Percentiles rank a stretch among this genome's conserved stretches.
phyloP scores from a whole-genome alignment of 2,797 vertebrate genomes.

The Botia almorhae region DNA sequence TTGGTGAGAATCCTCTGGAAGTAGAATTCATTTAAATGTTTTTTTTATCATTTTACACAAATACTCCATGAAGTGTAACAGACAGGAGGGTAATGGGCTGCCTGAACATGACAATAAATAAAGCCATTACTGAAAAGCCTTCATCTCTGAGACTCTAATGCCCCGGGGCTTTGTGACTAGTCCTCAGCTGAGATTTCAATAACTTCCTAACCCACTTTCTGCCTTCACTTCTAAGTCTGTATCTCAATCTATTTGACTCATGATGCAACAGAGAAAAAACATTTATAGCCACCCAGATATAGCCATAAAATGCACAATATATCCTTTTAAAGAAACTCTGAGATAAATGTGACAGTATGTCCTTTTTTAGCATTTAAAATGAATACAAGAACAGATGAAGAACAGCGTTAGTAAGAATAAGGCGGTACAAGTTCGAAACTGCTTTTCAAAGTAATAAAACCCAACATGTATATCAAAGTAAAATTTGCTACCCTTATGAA shows the following conservation, averaged over 20 bases:
- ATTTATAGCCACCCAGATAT: conserved; percentile 26
- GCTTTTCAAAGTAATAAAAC: neutral
- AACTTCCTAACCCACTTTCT: conserved; percentile 35
- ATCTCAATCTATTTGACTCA: conserved; percentile 29
- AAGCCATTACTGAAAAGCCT: conserved; percentile 4
- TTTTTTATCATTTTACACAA: conserved; percentile 12
- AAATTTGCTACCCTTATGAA: no score
- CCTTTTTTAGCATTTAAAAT: no score
- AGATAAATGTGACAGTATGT: no score
- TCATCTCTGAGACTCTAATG: conserved; percentile 13
- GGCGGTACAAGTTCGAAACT: neutral
- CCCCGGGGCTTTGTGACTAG: conserved; percentile 22
- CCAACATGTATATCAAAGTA: neutral
- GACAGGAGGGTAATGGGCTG: neutral
- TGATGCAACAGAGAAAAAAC: conserved; percentile 26
- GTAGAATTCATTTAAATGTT: neutral
- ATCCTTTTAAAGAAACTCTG: neutral
- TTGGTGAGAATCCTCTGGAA: neutral
- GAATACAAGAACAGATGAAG: neutral
- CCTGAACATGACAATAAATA: neutral
- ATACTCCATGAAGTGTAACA: neutral
- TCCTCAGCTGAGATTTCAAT: conserved; percentile 15
- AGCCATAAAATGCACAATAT: conserved; percentile 8
- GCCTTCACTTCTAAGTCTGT: conserved; percentile 14
- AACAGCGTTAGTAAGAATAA: neutral